Evolutionary conservation across 30 jellyfish, hydroid and myxozoan genomes (phyloP).

Genomic region (Turritopsis rubra): DNA sequence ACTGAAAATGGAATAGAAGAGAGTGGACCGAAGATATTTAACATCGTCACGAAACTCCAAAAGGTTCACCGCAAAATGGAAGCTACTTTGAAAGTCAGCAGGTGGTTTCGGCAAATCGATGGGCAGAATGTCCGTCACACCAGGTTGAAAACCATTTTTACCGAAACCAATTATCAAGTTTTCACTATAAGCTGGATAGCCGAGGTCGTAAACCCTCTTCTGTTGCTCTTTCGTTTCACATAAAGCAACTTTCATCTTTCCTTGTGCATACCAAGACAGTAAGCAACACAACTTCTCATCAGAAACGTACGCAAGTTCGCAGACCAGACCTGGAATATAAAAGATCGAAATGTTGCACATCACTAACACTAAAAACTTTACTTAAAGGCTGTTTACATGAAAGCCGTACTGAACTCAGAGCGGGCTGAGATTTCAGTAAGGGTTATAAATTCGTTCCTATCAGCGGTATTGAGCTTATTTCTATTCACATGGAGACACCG

Average conservation of each 20-base stretch:
- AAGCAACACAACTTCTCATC: slow-evolving; percentile 13
- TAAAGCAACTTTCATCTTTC: slow-evolving; percentile 16
- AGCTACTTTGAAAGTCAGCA: neutral
- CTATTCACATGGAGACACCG: too few species aligned
- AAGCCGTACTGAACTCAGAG: too few species aligned
- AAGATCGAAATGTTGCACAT: neutral
- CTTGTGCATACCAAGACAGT: slow-evolving; percentile 26
- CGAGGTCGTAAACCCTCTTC: slow-evolving; percentile 25
- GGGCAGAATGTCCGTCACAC: neutral
- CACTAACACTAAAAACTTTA: too few species aligned
- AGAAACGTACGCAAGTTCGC: slow-evolving; percentile 24
- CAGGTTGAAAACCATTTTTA: neutral
- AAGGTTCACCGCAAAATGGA: slow-evolving; percentile 19
- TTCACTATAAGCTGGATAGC: slow-evolving; percentile 28
- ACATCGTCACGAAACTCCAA: slow-evolving; percentile 3
- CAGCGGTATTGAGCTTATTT: too few species aligned
- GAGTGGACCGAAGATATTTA: slow-evolving; percentile 21
- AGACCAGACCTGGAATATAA: slow-evolving; percentile 22
- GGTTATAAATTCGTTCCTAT: too few species aligned
- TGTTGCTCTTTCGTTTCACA: slow-evolving; percentile 26
- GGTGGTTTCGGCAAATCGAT: slow-evolving; percentile 22
- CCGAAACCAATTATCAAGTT: neutral
- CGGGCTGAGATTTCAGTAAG: too few species aligned
- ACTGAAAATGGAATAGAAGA: slow-evolving; percentile 10
- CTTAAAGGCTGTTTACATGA: too few species aligned